phyloP scores from a whole-genome alignment of 2,888 invertebrate genomes.

The Drosophila niveifrons region DNA sequence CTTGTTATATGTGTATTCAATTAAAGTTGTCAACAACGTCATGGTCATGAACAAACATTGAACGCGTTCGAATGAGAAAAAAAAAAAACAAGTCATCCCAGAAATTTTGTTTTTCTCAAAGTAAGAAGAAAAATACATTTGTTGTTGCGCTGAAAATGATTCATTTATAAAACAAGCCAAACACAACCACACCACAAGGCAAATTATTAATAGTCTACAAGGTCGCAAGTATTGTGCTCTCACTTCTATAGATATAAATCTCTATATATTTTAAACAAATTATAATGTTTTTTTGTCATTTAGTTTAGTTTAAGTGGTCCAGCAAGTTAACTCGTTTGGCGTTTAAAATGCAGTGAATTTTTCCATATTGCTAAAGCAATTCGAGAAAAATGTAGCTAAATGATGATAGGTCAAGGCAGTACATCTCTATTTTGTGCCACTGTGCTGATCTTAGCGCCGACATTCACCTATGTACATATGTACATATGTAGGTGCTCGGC shows the following conservation, averaged over 20 bases:
- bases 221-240: slow-evolving; percentile 58
- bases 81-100: slow-evolving; percentile 34
- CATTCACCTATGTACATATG: background rate
- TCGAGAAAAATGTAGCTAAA: background rate
- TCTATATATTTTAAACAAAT: slow-evolving; percentile 36
- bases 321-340: slow-evolving; percentile 8
- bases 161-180: slow-evolving; percentile 51
- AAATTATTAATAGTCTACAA: slow-evolving; percentile 68
- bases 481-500: slow-evolving; percentile 55
- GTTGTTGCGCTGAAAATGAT: slow-evolving; percentile 60
- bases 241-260: slow-evolving; percentile 35
- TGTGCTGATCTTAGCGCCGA: slow-evolving; percentile 50
- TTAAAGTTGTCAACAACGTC: slow-evolving; percentile 36
- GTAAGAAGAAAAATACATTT: slow-evolving; percentile 45
- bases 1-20: too few relatives aligned
- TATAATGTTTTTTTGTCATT: slow-evolving; percentile 40
- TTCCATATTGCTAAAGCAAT: background rate
- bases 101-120: slow-evolving; percentile 51
- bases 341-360: background rate
- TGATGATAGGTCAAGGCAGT: background rate
- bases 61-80: slow-evolving; percentile 64
- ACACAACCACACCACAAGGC: slow-evolving; percentile 48
- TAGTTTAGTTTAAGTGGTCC: slow-evolving; percentile 3
- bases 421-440: slow-evolving; percentile 45
- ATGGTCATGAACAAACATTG: slow-evolving; percentile 67